phyloP scores from a whole-genome alignment of 2,113 vertebrate species.

The Oplegnathus fasciatus region DNA sequence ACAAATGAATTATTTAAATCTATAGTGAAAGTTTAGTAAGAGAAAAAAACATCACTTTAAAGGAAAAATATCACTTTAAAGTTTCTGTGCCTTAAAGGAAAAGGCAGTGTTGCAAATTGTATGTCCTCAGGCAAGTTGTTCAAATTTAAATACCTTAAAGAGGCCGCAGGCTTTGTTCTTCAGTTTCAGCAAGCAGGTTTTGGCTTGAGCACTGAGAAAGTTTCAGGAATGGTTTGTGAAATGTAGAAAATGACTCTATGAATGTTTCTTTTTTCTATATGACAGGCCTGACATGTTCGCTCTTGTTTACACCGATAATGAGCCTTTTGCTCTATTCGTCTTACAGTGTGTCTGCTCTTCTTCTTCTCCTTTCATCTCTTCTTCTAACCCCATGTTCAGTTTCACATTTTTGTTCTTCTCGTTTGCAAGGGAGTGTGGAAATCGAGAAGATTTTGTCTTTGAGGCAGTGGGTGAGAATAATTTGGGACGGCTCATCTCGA shows the following conservation, averaged over 20 bases:
- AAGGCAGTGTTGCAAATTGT: not conserved
- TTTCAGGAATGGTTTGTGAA: not conserved
- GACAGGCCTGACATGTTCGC: conserved; percentile 5
- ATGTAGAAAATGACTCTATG: not conserved
- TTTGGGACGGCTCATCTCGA: conserved; percentile 16
- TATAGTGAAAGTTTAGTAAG: not conserved
- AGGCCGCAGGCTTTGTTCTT: not conserved
- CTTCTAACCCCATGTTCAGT: not conserved
- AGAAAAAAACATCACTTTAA: not conserved
- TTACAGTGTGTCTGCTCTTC: not conserved
- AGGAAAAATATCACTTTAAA: not conserved
- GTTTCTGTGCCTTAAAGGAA: not conserved
- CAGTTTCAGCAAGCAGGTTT: not conserved
- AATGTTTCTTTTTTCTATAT: not conserved
- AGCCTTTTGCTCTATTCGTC: not conserved
- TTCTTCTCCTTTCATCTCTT: not conserved
- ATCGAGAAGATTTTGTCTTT: not conserved
- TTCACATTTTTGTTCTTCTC: not conserved
- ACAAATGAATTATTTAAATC: not conserved
- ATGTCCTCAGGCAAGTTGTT: conserved; percentile 4
- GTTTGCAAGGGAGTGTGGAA: not conserved
- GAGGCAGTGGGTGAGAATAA: conserved; percentile 1
- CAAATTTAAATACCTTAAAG: not conserved
- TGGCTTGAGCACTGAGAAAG: not conserved
- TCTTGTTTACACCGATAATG: conserved; percentile 3